These are phyloP conservation scores for Odocoileus virginianus DNA, from an alignment of 2,113 vertebrate species.

Conservation along the genomic window DNA sequence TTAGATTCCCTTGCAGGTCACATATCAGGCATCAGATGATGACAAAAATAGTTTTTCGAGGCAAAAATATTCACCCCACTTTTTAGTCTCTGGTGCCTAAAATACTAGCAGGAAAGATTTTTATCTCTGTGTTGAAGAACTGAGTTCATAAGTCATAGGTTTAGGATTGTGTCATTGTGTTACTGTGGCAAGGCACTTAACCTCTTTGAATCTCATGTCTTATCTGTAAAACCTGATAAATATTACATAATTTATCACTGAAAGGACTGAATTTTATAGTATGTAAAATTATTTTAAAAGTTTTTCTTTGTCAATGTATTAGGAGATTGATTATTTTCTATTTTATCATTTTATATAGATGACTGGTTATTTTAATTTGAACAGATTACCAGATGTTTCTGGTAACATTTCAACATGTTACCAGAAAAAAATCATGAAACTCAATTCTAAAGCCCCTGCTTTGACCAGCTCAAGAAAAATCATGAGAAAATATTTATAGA, in stretches of 20 bases:
- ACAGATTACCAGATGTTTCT: not conserved
- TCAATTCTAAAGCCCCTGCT: not conserved
- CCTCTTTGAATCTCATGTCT: not conserved
- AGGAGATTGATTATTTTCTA: not conserved
- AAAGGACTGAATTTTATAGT: not conserved
- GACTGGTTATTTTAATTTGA: not conserved
- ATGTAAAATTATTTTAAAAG: not conserved
- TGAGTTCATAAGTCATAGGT: not conserved
- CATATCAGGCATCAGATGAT: not conserved
- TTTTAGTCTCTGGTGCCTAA: constrained; percentile 11
- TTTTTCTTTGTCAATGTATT: not conserved
- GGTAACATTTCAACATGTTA: not conserved
- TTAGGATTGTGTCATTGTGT: not conserved
- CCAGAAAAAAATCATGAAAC: not conserved
- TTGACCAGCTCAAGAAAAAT: not conserved
- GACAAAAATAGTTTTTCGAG: not conserved
- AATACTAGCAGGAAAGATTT: not conserved
- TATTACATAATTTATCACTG: not conserved
- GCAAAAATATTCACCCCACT: constrained; percentile 36
- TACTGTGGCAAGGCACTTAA: not conserved
- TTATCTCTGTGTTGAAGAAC: not conserved
- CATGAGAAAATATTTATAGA: not conserved
- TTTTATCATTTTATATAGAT: not conserved
- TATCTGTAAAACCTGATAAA: not conserved
- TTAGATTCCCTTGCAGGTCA: not conserved